phyloP scores from a whole-genome alignment of 2,888 invertebrate genomes.

The Cenopis cana region DNA sequence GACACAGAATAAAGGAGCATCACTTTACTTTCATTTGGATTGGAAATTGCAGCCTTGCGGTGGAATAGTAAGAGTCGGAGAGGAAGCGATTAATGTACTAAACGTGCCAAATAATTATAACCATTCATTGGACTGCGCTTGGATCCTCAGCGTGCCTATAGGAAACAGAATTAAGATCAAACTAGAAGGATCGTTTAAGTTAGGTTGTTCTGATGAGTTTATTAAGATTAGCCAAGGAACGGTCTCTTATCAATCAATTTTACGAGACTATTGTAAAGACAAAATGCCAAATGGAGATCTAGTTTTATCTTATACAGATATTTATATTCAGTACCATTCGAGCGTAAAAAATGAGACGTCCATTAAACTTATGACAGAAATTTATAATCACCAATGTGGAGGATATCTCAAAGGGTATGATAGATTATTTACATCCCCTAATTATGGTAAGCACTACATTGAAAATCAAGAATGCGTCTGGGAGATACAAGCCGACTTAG shows the following conservation, averaged over 20 bases:
- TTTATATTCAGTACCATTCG: slow-evolving; percentile 90
- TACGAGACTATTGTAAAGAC: slow-evolving; percentile 87
- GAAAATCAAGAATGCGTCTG: slow-evolving; percentile 92
- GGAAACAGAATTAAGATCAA: slow-evolving; percentile 70
- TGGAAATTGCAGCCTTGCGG: slow-evolving; percentile 90
- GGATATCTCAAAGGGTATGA: slow-evolving; percentile 83
- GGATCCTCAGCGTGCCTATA: slow-evolving; percentile 83
- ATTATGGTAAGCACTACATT: slow-evolving; percentile 88
- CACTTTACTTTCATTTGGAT: slow-evolving; percentile 78
- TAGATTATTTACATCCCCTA: slow-evolving; percentile 83
- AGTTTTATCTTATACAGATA: slow-evolving; percentile 75
- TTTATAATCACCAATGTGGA: slow-evolving; percentile 87
- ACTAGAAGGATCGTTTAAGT: slow-evolving; percentile 62
- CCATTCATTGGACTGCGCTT: slow-evolving; percentile 88
- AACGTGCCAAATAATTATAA: slow-evolving; percentile 71
- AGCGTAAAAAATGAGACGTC: slow-evolving; percentile 62
- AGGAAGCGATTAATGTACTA: slow-evolving; percentile 60
- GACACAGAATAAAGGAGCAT: slow-evolving; percentile 52
- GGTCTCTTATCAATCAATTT: slow-evolving; percentile 78
- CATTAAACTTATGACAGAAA: slow-evolving; percentile 61
- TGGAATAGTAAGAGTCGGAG: slow-evolving; percentile 76
- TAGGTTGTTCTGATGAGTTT: slow-evolving; percentile 70
- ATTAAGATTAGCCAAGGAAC: slow-evolving; percentile 81
- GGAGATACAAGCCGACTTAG: slow-evolving; percentile 87
- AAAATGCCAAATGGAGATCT: slow-evolving; percentile 74